Evolutionary conservation across 2,888 invertebrate species (phyloP).

Genomic region (Byasa hedistus): DNA sequence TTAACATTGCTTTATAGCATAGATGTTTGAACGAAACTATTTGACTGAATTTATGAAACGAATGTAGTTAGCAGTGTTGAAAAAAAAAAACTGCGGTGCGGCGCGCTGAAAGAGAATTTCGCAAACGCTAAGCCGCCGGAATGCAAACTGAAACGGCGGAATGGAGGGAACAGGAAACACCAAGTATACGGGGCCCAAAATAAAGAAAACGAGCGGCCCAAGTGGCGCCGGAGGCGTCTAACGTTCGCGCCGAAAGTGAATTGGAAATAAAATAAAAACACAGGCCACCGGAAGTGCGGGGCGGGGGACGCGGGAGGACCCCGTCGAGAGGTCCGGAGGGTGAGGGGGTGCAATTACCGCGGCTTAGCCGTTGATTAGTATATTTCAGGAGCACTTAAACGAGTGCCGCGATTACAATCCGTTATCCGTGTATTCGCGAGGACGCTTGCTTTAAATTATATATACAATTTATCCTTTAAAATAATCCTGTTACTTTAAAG

Average conservation of each 20-base stretch:
- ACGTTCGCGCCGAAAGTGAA: constrained; percentile 54
- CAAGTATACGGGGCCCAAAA: constrained; percentile 46
- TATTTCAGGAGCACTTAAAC: constrained; percentile 1
- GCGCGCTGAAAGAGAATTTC: neutral
- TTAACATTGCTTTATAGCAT: constrained; percentile 1
- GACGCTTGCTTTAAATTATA: too few species aligned
- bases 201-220: constrained; percentile 48
- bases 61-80: too few species aligned
- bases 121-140: constrained; percentile 24
- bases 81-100: too few species aligned
- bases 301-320: constrained; percentile 58
- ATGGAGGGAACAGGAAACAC: constrained; percentile 40
- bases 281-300: constrained; percentile 50
- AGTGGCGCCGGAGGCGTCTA: constrained; percentile 63
- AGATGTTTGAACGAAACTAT: too few species aligned
- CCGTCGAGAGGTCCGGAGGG: constrained; percentile 45
- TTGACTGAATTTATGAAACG: too few species aligned
- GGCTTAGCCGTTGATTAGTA: constrained; percentile 25
- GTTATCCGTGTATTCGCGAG: too few species aligned
- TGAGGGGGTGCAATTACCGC: constrained; percentile 32
- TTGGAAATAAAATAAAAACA: constrained; percentile 33
- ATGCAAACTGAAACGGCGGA: constrained; percentile 31
- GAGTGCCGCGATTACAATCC: neutral
- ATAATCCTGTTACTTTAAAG: too few species aligned
- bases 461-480: too few species aligned